A percentile compares a stretch with the other conserved stretches of the same genome.
These are phyloP conservation scores for Aleadryas rufinucha DNA, from an alignment of 2,113 vertebrate species.

Conservation along the genomic window DNA sequence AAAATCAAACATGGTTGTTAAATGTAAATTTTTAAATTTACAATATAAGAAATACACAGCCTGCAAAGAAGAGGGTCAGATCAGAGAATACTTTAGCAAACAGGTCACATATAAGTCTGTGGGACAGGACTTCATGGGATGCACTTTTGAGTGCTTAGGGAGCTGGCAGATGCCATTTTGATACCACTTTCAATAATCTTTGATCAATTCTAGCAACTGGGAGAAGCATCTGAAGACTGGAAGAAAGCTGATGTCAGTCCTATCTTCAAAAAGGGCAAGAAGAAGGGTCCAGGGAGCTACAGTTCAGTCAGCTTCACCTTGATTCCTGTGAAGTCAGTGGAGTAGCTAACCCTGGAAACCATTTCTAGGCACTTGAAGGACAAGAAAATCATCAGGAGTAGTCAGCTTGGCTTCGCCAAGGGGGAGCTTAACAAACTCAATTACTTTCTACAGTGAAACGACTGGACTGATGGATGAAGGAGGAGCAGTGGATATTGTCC, in stretches of 20 bases:
- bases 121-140: not conserved
- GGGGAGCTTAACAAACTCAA: not conserved
- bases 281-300: not conserved
- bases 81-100: not conserved
- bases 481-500: not conserved
- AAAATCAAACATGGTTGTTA: not conserved
- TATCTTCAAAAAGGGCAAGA: not conserved
- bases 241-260: not conserved
- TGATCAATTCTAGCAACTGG: not conserved
- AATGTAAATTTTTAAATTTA: not conserved
- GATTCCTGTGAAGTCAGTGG: not conserved
- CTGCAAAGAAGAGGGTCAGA: not conserved
- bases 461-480: not conserved
- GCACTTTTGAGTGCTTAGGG: accelerated
- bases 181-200: not conserved
- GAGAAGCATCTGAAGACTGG: not conserved
- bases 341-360: not conserved
- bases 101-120: not conserved
- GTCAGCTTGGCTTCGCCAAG: not conserved
- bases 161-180: not conserved
- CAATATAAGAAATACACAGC: not conserved
- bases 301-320: not conserved
- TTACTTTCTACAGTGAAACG: not conserved
- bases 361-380: not conserved
- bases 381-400: not conserved